Conservation (phyloP, 2,888 invertebrate species). For the Chloroclysta siterata region DNA sequence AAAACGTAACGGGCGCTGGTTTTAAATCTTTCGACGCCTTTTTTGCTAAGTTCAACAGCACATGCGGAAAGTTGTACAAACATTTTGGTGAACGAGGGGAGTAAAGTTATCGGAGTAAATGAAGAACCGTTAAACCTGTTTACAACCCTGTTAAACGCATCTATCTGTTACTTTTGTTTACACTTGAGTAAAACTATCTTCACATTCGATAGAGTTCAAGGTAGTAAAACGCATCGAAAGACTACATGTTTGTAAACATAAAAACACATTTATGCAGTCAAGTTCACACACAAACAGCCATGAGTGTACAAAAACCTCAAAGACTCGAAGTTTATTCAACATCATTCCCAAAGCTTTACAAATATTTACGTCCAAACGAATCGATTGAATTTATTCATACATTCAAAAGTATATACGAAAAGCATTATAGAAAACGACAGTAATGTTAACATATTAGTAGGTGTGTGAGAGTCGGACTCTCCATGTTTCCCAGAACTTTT, state of each 20-base stretch:
- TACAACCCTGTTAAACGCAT: conserved; percentile 14
- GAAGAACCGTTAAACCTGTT: conserved; percentile 14
- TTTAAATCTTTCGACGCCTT: conserved; percentile 69
- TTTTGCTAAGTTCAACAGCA: conserved; percentile 46
- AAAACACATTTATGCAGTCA: conserved; percentile 15
- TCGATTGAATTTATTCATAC: conserved; percentile 48
- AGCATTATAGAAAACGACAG: conserved; percentile 54
- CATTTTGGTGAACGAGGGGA: conserved; percentile 43
- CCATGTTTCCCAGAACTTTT: conserved; percentile 53
- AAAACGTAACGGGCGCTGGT: conserved; percentile 58
- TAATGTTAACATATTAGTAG: conserved; percentile 56
- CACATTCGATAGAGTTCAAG: conserved; percentile 8
- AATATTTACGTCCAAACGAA: conserved; percentile 46
- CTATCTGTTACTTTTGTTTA: not conserved
- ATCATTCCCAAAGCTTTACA: conserved; percentile 34
- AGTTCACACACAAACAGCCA: conserved; percentile 12
- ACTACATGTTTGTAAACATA: conserved; percentile 11
- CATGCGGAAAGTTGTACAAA: conserved; percentile 51
- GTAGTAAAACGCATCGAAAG: conserved; percentile 6
- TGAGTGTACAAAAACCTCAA: conserved; percentile 23
- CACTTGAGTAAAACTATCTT: conserved; percentile 9
- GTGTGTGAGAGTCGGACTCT: conserved; percentile 54
- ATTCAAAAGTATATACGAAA: conserved; percentile 43
- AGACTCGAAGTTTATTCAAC: conserved; percentile 28
- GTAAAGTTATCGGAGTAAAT: conserved; percentile 4